phyloP scores from a whole-genome alignment of 2,113 vertebrate genomes.

The Desmodus rotundus region DNA sequence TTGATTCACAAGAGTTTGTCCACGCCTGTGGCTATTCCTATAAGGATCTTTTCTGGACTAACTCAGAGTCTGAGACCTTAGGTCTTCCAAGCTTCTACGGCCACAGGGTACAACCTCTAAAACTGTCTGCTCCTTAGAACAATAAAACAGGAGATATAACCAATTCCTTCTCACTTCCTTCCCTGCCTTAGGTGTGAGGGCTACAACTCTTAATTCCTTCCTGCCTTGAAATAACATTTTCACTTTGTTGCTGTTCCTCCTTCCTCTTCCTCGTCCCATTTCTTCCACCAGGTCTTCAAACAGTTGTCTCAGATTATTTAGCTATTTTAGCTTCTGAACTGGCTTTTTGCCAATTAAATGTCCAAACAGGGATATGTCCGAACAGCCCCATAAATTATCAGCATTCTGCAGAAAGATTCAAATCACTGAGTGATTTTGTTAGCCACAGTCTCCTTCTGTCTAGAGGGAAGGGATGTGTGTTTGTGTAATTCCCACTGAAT shows the following conservation, averaged over 20 bases:
- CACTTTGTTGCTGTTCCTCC: not conserved
- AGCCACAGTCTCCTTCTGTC: not conserved
- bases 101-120: not conserved
- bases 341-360: constrained; percentile 55
- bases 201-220: not conserved
- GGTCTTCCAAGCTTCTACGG: not conserved
- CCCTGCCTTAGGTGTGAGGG: not conserved
- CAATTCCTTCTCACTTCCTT: not conserved
- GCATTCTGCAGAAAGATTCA: constrained; percentile 38
- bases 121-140: not conserved
- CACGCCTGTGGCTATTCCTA: not conserved
- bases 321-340: constrained; percentile 18
- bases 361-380: constrained; percentile 41
- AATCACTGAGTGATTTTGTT: constrained; percentile 42
- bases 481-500: constrained; percentile 23
- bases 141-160: not conserved
- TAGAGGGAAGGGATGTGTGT: not conserved
- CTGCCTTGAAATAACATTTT: not conserved
- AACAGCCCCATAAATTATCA: constrained; percentile 55
- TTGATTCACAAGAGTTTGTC: not conserved
- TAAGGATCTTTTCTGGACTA: not conserved
- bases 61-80: not conserved
- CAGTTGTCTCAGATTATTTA: not conserved
- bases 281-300: constrained; percentile 10
- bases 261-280: not conserved